Base-by-base conservation (phyloP, 1,140 invertebrate genomes). In the Lordiphosa collinella region DNA sequence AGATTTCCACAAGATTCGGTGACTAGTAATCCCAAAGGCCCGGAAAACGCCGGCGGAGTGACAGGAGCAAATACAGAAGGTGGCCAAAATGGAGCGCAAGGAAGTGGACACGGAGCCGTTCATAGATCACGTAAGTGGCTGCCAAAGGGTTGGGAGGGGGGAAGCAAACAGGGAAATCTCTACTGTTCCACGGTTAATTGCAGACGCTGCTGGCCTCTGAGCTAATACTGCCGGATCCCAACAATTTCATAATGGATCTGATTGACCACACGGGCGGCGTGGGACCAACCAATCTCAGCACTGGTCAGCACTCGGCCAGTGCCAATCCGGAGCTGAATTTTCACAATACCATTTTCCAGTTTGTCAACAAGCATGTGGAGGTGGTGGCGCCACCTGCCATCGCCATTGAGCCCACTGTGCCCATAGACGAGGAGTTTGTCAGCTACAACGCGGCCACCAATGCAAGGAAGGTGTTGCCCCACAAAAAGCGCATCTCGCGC, bases 401-500 rank as follows among this genome's bases (percentile, higher is more conserved):
- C 25, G 59, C 56, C 51, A 80, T 80, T 8, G 71, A 84, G 37
- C 78, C 78, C 6, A 78, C 79, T 0, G 78, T 84, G 12, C 78
- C 78, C 32, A 84, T 84, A 7, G 79, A 84, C 16, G 78, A 84
- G 5, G 78, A 84, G n/a, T 36, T 84, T 3, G 36, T 84, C 2
- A 82, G 67, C 25, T 49, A 49, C 10, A 57, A 66, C 6, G 71
- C 31, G 14, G 54, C 58, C 8, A 82, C 61, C 12, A 80, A 80
- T 43, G 75, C 86, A 9, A 54, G 79, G 0, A 88, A 88, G 11
- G 75, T 87, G 7, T 64, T 92, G 58, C 91, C 91, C 0, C 91
- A 92, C 57, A 92, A 92, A 56, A 92, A 92, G 49, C 88, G 91
- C 13, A 92, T 92, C 48, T 90, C 91, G 0, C 75, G 90, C 11